Base-by-base conservation (phyloP, 2,797 vertebrate genomes). In the Acrocephalus scirpaceus region DNA sequence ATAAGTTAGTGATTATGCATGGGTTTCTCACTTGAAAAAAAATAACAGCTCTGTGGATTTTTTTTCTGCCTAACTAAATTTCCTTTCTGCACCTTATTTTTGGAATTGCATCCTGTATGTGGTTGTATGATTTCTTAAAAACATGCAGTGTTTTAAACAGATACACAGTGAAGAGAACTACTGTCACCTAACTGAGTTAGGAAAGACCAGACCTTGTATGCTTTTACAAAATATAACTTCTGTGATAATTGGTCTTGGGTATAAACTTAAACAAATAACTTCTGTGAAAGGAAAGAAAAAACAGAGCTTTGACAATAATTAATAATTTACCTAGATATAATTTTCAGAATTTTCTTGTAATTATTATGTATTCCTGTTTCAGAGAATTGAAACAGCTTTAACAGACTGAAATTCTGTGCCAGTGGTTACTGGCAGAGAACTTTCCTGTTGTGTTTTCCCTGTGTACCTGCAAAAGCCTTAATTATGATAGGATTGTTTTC, bases 1-100 rank as follows among this genome's bases (percentile, higher is more conserved):
- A 66, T 48, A 92, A 97, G 88, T 88, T 83, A 97, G 97, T 98
- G 98, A 98, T 97, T 98, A 97, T 88, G 70, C 87, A 69, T 90
- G 84, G 20, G 4, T 87, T 87, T 90, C 34, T 91, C 62, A 66
- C 51, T 91, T 2, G 70, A 91, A 75, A 54, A 29, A 47, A n/a
- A 66, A 58, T 19, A 13, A 5, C 2, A 76, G 7, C 53, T 73
- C 11, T 79, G 3, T 54, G n/a, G 9, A 22, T 15, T 67, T 64
- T n/a, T 86, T 90, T 90, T 86, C 19, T 90, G 16, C 10, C 8
- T 83, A 36, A 42, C 20, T 85, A 61, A 64, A 65, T 75, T 86
- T 88, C 32, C 26, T 82, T 80, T 80, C 45, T 88, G 11, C 23
- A 60, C 30, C 45, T 77, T 11, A 42, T 15, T 85, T 96, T 69